Evolutionary conservation across 2,888 invertebrate genomes (phyloP), one percentile per base, ranked within the genome.

Genomic region (Caenorhabditis imperialis): DNA sequence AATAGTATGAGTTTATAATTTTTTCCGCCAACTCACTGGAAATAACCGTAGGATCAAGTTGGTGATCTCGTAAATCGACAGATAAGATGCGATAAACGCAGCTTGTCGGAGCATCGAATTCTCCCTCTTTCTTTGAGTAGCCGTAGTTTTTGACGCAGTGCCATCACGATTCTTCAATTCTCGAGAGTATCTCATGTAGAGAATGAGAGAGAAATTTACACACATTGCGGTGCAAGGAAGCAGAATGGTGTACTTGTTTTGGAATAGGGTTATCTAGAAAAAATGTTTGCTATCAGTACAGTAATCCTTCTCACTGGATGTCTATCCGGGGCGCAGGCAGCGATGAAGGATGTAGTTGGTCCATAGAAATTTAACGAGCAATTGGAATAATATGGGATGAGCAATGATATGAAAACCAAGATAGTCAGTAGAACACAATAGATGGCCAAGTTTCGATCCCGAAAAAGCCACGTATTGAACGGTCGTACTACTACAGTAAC

Each of bases 201-300:
- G 14, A 8, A 58, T 38, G 5, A 58, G 0, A 1, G 14, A 6
- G 16, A 58, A 27, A 18, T 48, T 58, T 6, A 48, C 23, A 0
- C 35, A 2, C 58, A 58, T 58, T 3, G 58, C 20, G 8, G 1
- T 5, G 38, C 47, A 33, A 2, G 58, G 58, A 10, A 58, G 3
- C n/a, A n/a, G 48, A n/a, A 58, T 30, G 6, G 40, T 38, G 18
- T 48, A 48, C 23, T 58, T 40, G 48, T 58, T 58, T 48, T 58
- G 58, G 14, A 58, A 58, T 22, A 14, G 35, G 1, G 23, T 22
- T 47, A n/a, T 47, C 23, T 47, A 7, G 37, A 35, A 47, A 47
- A 18, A 18, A 8, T 44, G 14, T 23, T 14, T 23, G 23, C n/a
- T 23, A 10, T 44, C 3, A 20, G 7, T 10, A 48, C 30, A 2